Evolutionary conservation across 1,140 invertebrate genomes (phyloP), one percentile per base, ranked within the genome.

Genomic region (Andrena cerasifolii): DNA sequence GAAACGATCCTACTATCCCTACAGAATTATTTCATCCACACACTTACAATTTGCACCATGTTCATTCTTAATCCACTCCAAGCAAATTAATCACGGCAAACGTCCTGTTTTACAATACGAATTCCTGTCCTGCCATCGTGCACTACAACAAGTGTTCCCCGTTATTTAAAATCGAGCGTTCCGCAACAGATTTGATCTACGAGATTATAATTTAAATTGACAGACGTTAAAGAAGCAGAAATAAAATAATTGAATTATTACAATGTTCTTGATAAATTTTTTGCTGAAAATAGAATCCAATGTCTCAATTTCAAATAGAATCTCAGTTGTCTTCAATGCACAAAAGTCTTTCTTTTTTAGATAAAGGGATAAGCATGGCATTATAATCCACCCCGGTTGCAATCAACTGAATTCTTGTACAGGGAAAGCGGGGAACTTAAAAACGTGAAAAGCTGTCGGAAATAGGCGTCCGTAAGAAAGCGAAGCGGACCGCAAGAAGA

Each of bases 401-500:
- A 1, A 28, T 56, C 12, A n/a, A n/a, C 8, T 7, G 53, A 14
- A 40, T 45, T 45, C 40, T 16, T 14, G 14, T 2, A 12, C 8
- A 12, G 12, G 6, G 16, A n/a, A 28, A 28, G 7, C 16, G 4
- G 16, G 10, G n/a, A 70, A 49, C 54, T 68, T 68, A 59, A 70
- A 77, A 77, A 40, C 43, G 74, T 49, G 40, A 70, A 59, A 40
- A 61, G 54, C 45, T 61, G 66, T 21, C 45, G 31, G 54, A 77
- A 67, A 47, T 26, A 43, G 47, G 36, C 31, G 53, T 54, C 51
- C 62, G 56, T 84, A 80, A 84, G 82, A 80, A 84, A 83, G 70
- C 66, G 56, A 65, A 14, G 45, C 59, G 72, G 78, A 73, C 83
- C 78, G 72, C 70, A 84, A 79, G 82, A 82, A 82, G 80, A 80